Base-by-base conservation (phyloP, 2,888 invertebrate genomes). In the Oscheius myriophilus region DNA sequence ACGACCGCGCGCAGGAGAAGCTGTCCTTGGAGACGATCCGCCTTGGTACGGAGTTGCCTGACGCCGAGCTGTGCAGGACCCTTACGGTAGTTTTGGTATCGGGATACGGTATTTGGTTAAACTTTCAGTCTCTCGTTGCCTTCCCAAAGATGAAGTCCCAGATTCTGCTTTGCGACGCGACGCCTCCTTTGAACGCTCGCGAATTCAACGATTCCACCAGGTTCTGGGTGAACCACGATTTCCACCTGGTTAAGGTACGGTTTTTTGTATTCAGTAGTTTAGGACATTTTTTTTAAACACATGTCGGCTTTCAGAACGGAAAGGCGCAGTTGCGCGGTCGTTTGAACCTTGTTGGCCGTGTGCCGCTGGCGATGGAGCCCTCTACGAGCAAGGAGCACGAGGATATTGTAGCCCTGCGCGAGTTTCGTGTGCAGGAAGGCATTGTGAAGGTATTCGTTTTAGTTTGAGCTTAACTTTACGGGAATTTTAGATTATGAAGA, bases 151-250 rank as follows among this genome's bases (percentile, higher is more conserved):
- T 96, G 68, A 96, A 95, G 88, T 90, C 93, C 58, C 98, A 98
- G 88, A 90, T 97, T n/a, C 88, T 98, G 59, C 89, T 92, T 70
- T 93, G 93, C 88, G 91, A 91, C 68, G 93, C 94, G 11, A 25
- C 55, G 0, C 89, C 90, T 71, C 70, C 69, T 23, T 26, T 78
- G 18, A 76, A 93, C 79, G 92, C 95, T 7, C 96, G 96, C 89
- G 96, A 97, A 87, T 96, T 97, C 88, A 91, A 91, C 25, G 95
- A 96, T 53, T 82, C 81, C 0, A 81, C 87, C 91, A 93, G 91
- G 75, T 99, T 97, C 89, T 95, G 94, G 93, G 92, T 96, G 16
- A 98, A 97, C 89, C 96, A 96, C 87, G 94, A 96, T 82, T 98
- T 98, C 90, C 92, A 76, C 45, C 42, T 86, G 42, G 61, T 84